Base-by-base conservation (phyloP, 2,797 vertebrate species). In the Taenioides sp. region DNA sequence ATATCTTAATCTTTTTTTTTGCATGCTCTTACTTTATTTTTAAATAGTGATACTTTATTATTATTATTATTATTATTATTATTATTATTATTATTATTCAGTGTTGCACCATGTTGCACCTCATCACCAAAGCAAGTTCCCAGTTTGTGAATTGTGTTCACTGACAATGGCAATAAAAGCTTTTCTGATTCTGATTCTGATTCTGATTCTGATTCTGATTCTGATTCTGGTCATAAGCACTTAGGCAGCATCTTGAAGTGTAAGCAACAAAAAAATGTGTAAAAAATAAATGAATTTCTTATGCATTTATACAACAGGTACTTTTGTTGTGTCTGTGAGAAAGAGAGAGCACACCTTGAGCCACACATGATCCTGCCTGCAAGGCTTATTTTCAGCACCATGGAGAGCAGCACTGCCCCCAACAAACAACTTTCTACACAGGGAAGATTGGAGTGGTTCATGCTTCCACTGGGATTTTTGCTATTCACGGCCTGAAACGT, bases 331-430 rank as follows among this genome's bases (percentile, higher is more conserved):
- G 58, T 5, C 40, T 43, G 20, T 18, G 59, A 58, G 28, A 61
- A 2, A 59, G 61, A 1, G 63, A 58, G 73, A 31, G 79, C 37
- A 58, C 49, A 71, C 69, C 27, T 67, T 67, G 77, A 83, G 83
- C 72, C 43, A 28, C 75, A 43, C 27, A 64, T 65, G 71, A 49
- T 27, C 20, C 11, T 14, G 52, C 52, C 66, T 57, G 50, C 27
- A 73, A 74, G 28, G 68, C 78, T 67, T 81, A 50, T 75, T 85
- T 92, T 92, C 93, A 93, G 93, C 70, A 94, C 93, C 92, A 90
- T 72, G 93, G 93, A 93, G 84, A 94, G 92, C 85, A 80, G 79
- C 84, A 66, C 3, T 52, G 22, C 76, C 80, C 40, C 70, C 63
- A 12, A 60, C 11, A 68, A 80, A 43, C 72, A 20, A 61, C 63